Base-by-base conservation (phyloP, 2,797 vertebrate genomes). In the Rousettus madagascariensis region DNA sequence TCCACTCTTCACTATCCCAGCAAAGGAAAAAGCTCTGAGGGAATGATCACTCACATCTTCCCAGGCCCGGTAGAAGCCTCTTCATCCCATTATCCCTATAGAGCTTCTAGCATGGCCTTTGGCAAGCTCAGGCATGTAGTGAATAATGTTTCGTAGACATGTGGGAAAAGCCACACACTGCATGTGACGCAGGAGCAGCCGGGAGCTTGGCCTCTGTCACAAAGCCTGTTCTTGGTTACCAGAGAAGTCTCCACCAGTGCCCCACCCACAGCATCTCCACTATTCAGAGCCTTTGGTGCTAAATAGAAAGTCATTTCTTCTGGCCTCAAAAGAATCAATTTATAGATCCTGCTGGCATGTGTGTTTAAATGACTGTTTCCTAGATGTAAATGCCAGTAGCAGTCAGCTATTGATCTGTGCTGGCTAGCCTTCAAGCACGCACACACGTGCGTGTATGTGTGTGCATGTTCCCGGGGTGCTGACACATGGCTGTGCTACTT, bases 351-450 rank as follows among this genome's bases (percentile, higher is more conserved):
- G 59, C 86, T 93, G 89, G 36, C 77, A 43, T 68, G 78, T 92
- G 77, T 59, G 24, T 4, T 78, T 82, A 71, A 79, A 92, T 43
- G 90, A 72, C 86, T 68, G 53, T 33, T 95, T 96, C 95, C 77
- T 89, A 97, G 87, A 94, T 86, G 75, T 94, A 97, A 95, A 96
- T 59, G 79, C 72, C 96, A 96, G 79, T 74, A 92, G 84, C 83
- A 97, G 95, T 97, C 95, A 95, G 71, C 36, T 96, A 82, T 26
- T 96, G 55, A 78, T 86, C 82, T 86, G 49, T 78, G 78, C 88
- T 96, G 74, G 72, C 69, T 93, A 85, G 75, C 95, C 92, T 85
- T 97, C 24, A 90, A 66, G 8, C 3, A 9, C 13, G 12, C 33
- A 38, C 30, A 77, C 3, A 24, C 6, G 2, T 30, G 1, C 19